Conservation (phyloP, 2,113 vertebrate genomes). For the Bambusicola thoracicus region DNA sequence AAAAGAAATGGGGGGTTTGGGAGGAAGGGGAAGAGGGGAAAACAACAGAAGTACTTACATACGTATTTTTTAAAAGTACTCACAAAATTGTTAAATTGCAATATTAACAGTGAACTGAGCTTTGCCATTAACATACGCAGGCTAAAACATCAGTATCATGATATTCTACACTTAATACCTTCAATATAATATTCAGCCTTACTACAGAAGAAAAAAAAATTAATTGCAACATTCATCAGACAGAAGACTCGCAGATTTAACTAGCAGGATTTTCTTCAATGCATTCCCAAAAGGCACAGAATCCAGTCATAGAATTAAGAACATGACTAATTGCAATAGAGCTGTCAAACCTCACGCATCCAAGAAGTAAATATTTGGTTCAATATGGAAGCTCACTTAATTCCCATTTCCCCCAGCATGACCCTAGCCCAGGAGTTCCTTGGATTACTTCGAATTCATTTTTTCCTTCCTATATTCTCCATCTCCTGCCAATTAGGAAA, state of each 20-base stretch:
- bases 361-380: background rate
- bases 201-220: background rate
- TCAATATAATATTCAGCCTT: background rate
- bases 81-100: background rate
- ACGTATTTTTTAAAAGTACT: background rate
- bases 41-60: slow-evolving; percentile 59
- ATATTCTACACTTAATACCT: background rate
- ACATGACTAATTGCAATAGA: background rate
- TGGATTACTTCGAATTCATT: background rate
- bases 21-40: background rate
- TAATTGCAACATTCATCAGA: background rate
- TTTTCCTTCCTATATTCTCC: background rate
- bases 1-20: background rate
- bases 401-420: background rate
- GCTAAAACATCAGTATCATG: background rate
- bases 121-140: background rate
- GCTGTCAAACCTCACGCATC: background rate
- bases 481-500: background rate
- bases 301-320: no score
- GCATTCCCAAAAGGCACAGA: background rate
- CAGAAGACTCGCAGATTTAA: background rate
- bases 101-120: background rate
- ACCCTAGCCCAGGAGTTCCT: background rate
- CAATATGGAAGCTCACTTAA: background rate
- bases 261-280: background rate